phyloP scores from a whole-genome alignment of 2,888 invertebrate genomes.

The Cryptophagus acutangulus region DNA sequence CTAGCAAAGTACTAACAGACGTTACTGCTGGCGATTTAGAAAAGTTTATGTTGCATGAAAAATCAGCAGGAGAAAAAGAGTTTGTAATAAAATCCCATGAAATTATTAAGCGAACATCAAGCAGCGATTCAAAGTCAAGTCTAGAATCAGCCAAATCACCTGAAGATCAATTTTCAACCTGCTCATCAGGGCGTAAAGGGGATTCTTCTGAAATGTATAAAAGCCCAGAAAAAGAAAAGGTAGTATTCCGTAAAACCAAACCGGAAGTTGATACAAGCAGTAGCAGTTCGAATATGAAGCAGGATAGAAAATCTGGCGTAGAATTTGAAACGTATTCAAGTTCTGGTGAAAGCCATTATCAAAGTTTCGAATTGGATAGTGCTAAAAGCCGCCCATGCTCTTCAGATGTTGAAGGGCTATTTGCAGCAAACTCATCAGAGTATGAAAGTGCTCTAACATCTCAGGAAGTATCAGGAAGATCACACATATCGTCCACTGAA shows the following conservation, averaged over 20 bases:
- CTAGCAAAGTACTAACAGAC: constrained; percentile 18
- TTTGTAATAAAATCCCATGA: constrained; percentile 28
- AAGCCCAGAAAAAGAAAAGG: constrained; percentile 36
- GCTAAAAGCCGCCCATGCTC: constrained; percentile 73
- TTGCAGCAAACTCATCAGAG: constrained; percentile 74
- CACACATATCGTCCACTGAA: constrained; percentile 73
- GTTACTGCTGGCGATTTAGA: background rate
- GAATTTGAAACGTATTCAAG: constrained; percentile 80
- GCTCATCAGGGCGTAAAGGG: constrained; percentile 42
- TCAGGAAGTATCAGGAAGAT: constrained; percentile 67
- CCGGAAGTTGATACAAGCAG: constrained; percentile 44
- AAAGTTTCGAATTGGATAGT: constrained; percentile 77
- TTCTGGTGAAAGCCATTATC: constrained; percentile 84
- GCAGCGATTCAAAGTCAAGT: constrained; percentile 50
- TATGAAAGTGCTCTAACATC: constrained; percentile 83
- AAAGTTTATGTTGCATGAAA: background rate
- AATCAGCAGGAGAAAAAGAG: background rate
- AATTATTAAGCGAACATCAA: constrained; percentile 44
- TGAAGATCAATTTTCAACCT: constrained; percentile 52
- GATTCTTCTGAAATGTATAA: constrained; percentile 39
- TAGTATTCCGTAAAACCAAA: constrained; percentile 43
- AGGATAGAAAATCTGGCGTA: constrained; percentile 68
- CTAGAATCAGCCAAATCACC: constrained; percentile 49
- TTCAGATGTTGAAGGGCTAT: constrained; percentile 78
- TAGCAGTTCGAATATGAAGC: constrained; percentile 42